A percentile compares a stretch with the other conserved stretches of the same genome.
These are phyloP conservation scores for Lamprologus callipterus DNA, from an alignment of 2,113 vertebrate genomes.

Conservation along the genomic window DNA sequence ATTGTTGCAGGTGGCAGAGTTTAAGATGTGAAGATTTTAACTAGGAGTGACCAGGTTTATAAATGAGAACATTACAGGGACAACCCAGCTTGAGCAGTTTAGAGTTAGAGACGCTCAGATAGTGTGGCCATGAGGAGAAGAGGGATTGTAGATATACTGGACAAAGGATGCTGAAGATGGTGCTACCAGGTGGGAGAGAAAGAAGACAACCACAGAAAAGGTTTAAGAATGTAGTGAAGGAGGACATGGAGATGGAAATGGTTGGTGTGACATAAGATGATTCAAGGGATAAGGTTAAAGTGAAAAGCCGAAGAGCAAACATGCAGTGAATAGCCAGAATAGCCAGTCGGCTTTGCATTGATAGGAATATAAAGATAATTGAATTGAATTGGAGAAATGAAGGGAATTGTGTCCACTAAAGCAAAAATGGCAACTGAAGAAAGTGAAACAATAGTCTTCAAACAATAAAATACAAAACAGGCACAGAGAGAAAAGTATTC, in stretches of 20 bases:
- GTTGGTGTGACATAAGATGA: background rate
- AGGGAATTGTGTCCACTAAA: background rate
- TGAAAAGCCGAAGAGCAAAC: background rate
- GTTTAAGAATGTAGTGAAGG: background rate
- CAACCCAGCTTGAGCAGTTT: background rate
- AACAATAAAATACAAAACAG: background rate
- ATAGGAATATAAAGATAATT: background rate
- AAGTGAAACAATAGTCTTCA: background rate
- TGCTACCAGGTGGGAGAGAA: background rate
- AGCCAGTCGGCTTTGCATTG: background rate
- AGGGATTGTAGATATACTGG: background rate
- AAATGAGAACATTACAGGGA: background rate
- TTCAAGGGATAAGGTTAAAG: background rate
- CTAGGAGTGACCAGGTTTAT: background rate
- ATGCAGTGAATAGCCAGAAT: background rate
- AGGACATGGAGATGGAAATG: background rate
- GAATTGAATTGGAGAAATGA: background rate
- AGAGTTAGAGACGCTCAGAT: background rate
- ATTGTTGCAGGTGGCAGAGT: background rate
- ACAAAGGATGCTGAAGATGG: background rate
- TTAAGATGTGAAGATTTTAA: background rate
- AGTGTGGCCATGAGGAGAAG: background rate
- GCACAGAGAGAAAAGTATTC: background rate
- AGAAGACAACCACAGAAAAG: background rate
- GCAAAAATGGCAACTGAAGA: background rate